Evolutionary conservation across 2,888 invertebrate species (phyloP).

Genomic region (Hartigia nigra): DNA sequence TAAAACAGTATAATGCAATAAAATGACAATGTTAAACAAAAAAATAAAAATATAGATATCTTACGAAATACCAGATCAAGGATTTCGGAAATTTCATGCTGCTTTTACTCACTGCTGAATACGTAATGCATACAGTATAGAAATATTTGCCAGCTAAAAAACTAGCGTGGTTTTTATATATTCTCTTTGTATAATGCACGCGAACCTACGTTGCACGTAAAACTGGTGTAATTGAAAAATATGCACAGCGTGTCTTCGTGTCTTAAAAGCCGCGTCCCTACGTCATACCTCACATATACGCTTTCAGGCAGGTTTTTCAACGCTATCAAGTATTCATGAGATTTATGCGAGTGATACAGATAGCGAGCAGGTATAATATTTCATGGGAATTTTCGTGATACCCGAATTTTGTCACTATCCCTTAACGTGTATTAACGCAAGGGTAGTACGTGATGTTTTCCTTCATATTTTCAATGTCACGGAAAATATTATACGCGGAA

Average conservation of each 20-base stretch:
- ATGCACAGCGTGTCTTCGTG: background rate
- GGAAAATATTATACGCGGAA: background rate
- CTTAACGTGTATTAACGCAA: background rate
- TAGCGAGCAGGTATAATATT: background rate
- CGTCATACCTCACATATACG: background rate
- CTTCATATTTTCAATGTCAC: background rate
- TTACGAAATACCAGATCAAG: background rate
- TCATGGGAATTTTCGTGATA: background rate
- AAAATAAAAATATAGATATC: background rate
- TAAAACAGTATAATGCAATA: no score
- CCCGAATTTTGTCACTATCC: background rate
- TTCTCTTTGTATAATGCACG: background rate
- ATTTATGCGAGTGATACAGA: background rate
- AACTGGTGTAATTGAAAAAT: background rate
- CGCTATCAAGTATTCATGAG: background rate
- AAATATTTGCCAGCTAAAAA: background rate
- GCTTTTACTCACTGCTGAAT: background rate
- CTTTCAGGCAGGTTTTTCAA: background rate
- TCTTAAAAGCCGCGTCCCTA: background rate
- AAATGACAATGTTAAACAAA: no score
- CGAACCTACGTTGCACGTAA: background rate
- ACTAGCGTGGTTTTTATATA: background rate
- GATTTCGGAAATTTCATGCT: background rate
- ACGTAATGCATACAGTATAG: background rate
- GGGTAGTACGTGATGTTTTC: background rate